Conservation (phyloP, 1,140 invertebrate genomes). For the Sinella curviseta region DNA sequence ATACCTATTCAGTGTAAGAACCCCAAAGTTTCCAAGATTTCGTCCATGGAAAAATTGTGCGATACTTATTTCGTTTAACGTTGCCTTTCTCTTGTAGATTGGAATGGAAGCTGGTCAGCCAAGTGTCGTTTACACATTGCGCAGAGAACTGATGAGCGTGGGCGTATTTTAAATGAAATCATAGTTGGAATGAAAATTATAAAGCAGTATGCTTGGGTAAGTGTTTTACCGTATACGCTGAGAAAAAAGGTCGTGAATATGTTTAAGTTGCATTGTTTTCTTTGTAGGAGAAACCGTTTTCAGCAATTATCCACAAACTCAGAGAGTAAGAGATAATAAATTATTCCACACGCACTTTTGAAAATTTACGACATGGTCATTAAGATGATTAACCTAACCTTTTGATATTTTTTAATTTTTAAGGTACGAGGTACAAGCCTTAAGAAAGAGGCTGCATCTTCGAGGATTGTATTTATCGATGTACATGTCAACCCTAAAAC, state of each 20-base stretch:
- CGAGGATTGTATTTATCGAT: slow-evolving; percentile 55
- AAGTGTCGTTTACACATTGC: slow-evolving; percentile 69
- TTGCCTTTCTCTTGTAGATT: too few species aligned
- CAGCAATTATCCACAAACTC: slow-evolving; percentile 63
- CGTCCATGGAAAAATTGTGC: background rate
- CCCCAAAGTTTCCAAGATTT: background rate
- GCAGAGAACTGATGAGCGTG: slow-evolving; percentile 75
- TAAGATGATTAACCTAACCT: too few species aligned
- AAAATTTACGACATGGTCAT: too few species aligned
- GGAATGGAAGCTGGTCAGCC: slow-evolving; percentile 69
- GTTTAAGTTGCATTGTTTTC: too few species aligned
- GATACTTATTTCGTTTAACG: background rate
- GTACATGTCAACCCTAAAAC: slow-evolving; percentile 56
- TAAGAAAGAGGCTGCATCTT: slow-evolving; percentile 69
- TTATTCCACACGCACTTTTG: too few species aligned
- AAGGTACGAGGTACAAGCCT: slow-evolving; percentile 68
- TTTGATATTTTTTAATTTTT: too few species aligned
- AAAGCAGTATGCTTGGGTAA: slow-evolving; percentile 91
- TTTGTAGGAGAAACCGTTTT: slow-evolving; percentile 75
- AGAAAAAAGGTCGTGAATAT: too few species aligned
- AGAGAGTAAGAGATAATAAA: slow-evolving; percentile 62
- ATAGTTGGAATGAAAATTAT: slow-evolving; percentile 80
- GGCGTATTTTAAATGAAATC: slow-evolving; percentile 85
- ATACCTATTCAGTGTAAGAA: slow-evolving; percentile 78
- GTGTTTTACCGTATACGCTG: too few species aligned